Conservation (phyloP, 2,797 vertebrate species). For the Podarcis lilfordi region DNA sequence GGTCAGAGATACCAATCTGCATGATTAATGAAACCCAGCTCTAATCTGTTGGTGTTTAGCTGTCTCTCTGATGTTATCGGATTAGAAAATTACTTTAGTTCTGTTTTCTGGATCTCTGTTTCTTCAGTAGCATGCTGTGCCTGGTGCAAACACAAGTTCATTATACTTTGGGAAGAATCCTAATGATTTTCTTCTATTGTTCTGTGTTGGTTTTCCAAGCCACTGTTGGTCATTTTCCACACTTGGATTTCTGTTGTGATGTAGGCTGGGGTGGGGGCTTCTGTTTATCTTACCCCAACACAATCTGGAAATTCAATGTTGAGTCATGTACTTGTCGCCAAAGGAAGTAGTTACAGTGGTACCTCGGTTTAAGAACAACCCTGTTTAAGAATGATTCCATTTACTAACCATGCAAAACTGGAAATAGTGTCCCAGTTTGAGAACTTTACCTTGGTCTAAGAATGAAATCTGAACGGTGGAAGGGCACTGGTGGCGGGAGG, state of each 20-base stretch:
- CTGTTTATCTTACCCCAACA: not conserved
- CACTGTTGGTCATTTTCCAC: not conserved
- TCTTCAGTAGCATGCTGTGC: not conserved
- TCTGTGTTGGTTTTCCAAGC: not conserved
- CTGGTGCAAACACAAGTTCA: not conserved
- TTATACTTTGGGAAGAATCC: not conserved
- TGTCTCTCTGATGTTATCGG: not conserved
- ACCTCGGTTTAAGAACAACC: no score
- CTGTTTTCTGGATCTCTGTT: not conserved
- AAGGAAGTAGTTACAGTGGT: no score
- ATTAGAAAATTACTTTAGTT: not conserved
- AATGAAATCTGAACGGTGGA: no score
- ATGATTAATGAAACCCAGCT: slow-evolving; percentile 21
- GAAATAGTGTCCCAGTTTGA: no score
- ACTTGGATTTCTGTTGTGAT: not conserved
- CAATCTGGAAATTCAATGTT: not conserved
- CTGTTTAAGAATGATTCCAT: no score
- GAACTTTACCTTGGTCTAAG: no score
- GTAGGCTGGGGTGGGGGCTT: not conserved
- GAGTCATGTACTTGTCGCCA: not conserved
- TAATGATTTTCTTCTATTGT: not conserved
- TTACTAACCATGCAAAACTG: no score
- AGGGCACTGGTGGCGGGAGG: no score
- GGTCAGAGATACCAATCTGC: not conserved
- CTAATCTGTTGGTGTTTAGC: not conserved